Conservation (phyloP, 2,113 vertebrate species). For the Albula goreensis region DNA sequence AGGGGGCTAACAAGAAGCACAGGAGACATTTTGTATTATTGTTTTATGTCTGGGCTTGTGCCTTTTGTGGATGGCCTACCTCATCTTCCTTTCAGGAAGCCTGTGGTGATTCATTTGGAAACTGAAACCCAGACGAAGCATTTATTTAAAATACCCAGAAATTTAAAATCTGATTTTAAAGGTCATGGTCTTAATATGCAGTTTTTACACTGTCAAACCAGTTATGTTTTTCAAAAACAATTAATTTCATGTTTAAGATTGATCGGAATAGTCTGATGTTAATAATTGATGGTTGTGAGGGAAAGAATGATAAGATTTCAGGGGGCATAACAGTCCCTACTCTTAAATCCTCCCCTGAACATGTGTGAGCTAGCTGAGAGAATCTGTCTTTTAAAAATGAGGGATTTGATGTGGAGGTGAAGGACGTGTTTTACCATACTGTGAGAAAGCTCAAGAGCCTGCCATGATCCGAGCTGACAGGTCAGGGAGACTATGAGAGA, state of each 20-base stretch:
- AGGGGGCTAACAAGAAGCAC: no score
- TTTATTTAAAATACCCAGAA: background rate
- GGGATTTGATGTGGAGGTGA: background rate
- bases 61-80: background rate
- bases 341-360: background rate
- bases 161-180: background rate
- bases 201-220: background rate
- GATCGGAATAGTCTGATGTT: background rate
- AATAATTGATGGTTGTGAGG: background rate
- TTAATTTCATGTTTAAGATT: background rate
- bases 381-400: background rate
- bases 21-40: no score
- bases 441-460: slow-evolving; percentile 29
- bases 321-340: background rate
- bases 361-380: background rate
- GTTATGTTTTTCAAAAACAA: background rate
- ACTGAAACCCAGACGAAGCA: background rate
- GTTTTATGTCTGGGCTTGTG: no score
- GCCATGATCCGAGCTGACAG: slow-evolving; percentile 35
- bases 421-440: background rate
- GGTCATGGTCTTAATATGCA: background rate
- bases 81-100: background rate
- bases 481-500: slow-evolving; percentile 15
- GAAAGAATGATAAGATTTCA: background rate
- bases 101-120: no score